Evolutionary conservation across 2,797 vertebrate genomes (phyloP), one percentile per base, ranked within the genome.

Genomic region (Notolabrus celidotus): DNA sequence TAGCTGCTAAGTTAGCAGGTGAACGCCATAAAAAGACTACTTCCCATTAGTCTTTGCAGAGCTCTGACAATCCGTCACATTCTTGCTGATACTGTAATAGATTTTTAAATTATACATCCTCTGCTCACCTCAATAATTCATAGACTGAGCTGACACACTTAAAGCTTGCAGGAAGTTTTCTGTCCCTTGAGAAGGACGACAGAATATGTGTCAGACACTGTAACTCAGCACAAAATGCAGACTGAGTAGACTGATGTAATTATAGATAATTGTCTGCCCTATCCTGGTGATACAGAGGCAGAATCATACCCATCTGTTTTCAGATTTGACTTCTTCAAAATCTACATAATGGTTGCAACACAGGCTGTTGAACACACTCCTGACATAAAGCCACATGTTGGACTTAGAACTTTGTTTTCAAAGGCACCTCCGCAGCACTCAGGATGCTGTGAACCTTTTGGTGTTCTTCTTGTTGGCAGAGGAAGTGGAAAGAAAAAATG

Each of bases 121-220:
- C 79, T 67, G 19, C 42, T 71, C 14, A 0, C 29, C 52, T 86
- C 51, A 80, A 88, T 86, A 85, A 83, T 88, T 88, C 11, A 86
- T 80, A 33, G 51, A 23, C 45, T 4, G 10, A 58, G 62, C 67
- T 66, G 74, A 82, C 50, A 46, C 50, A 47, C 71, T 74, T 49
- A 77, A 71, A 79, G 67, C 72, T 73, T 3, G 19, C 51, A 72
- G 50, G 39, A 83, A 47, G 67, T 78, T 67, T 38, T 67, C 41
- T 41, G 20, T 50, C 36, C 63, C 51, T 19, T 0, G 25, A 66
- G 60, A 73, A 8, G 23, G 65, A 60, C 52, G 4, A 43, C 27
- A 33, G 51, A 68, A 49, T 55, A n/a, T 63, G 42, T 58, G 20
- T 58, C 27, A 63, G 51, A 20, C 53, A 67, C 43, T 7, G 19